Base-by-base conservation (phyloP, 2,888 invertebrate genomes). In the Cotesia congregata region DNA sequence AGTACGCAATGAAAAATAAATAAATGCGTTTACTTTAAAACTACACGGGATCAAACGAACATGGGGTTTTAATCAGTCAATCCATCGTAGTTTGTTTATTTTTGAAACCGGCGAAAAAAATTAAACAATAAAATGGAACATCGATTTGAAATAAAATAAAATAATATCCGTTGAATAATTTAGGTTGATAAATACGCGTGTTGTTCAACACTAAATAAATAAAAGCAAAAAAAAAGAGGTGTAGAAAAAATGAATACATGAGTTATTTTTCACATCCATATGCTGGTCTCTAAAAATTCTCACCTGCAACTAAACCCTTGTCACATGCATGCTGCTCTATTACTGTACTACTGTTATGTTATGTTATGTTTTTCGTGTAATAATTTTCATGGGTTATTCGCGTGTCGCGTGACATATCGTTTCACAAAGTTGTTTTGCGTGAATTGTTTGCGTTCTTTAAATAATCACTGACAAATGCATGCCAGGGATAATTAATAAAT, bases 401-500 rank as follows among this genome's bases (percentile, higher is more conserved):
- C 41, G 17, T 41, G 50, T 41, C 15, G n/a, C 41, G 41, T 68
- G 41, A 68, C 41, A 68, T 41, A 68, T 68, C 15, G 68, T 17
- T 50, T 68, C 41, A 68, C 20, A 68, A 41, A 68, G n/a, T 41
- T 68, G 41, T 68, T 65, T 68, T 68, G 41, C 50, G 20, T 41
- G 41, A 68, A 41, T 68, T 68, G 41, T 40, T 68, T 4, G 20
- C 15, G 20, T 68, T 68, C 68, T 41, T 68, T 41, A 68, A 68
- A 68, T 41, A 15, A 68, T 40, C 68, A 41, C 40, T 68, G 68
- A 41, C 68, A 68, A 68, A 68, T 68, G 20, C 41, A 41, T 59
- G 68, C 50, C 9, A 68, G 9, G 17, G 50, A 9, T 41, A 41
- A 41, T 41, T 41, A 17, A 68, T 41, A 41, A 68, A 41, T 68